Evolutionary conservation across 1,140 invertebrate genomes (phyloP).

Genomic region (Drosophila miranda): DNA sequence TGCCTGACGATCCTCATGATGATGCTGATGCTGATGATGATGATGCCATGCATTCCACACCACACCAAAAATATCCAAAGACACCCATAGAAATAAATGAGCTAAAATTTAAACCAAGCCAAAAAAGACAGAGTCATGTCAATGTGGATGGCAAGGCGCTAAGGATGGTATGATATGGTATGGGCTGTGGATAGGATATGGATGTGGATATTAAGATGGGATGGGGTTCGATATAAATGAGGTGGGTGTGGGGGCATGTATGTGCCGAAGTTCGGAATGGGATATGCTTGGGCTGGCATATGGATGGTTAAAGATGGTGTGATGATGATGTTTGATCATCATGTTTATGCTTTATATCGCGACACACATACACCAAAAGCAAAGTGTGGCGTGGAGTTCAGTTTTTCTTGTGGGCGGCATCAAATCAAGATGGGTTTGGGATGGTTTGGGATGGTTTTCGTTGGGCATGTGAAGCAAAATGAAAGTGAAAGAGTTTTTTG

Average conservation of each 20-base stretch:
- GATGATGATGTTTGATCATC: slow-evolving; percentile 43
- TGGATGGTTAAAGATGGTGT: slow-evolving; percentile 18
- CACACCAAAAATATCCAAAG: slow-evolving; percentile 29
- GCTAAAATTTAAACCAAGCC: slow-evolving; percentile 55
- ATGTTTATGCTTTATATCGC: slow-evolving; percentile 25
- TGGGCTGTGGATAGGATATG: slow-evolving; percentile 10
- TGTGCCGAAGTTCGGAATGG: slow-evolving; percentile 11
- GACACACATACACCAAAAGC: slow-evolving; percentile 1
- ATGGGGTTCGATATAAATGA: slow-evolving; percentile 20
- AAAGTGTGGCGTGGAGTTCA: slow-evolving; percentile 2
- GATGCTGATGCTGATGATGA: slow-evolving; percentile 40
- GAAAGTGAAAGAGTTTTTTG: slow-evolving; percentile 51
- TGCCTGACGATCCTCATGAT: slow-evolving; percentile 24
- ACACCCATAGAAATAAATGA: slow-evolving; percentile 13
- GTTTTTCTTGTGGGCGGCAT: slow-evolving; percentile 45
- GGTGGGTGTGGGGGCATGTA: slow-evolving; percentile 6
- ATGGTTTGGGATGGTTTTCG: slow-evolving; percentile 25
- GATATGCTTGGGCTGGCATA: slow-evolving; percentile 6
- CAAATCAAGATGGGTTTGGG: slow-evolving; percentile 19
- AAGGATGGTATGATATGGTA: slow-evolving; percentile 5
- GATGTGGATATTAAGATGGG: slow-evolving; percentile 4
- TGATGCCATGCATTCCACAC: slow-evolving; percentile 71
- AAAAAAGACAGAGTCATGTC: slow-evolving; percentile 53
- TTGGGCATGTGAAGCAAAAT: slow-evolving; percentile 11
- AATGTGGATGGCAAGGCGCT: slow-evolving; percentile 18